Conservation (phyloP, 2,113 vertebrate genomes). For the Amia ocellicauda region DNA sequence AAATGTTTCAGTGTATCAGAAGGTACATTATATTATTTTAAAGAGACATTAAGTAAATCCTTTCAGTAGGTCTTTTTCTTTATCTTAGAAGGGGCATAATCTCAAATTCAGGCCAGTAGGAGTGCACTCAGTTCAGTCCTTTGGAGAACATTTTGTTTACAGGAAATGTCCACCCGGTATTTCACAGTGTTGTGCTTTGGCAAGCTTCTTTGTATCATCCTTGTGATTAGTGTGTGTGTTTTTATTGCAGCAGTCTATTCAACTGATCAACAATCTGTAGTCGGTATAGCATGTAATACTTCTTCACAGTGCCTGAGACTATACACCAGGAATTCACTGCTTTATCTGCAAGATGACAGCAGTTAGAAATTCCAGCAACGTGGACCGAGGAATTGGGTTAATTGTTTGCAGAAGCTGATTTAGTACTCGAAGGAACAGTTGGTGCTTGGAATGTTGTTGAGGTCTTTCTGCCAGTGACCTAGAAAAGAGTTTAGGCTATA, state of each 20-base stretch:
- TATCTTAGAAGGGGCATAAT: too few species aligned
- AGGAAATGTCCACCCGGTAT: not conserved
- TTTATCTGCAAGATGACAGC: conserved; percentile 29
- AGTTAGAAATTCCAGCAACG: conserved; percentile 35
- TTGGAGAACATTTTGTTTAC: conserved; percentile 10
- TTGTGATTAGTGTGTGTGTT: conserved; percentile 15
- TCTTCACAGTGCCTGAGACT: conserved; percentile 21
- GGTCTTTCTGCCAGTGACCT: conserved; percentile 7
- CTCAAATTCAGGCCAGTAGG: too few species aligned
- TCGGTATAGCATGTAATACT: not conserved
- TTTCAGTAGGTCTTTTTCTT: too few species aligned
- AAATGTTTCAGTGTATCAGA: too few species aligned
- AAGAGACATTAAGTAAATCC: too few species aligned
- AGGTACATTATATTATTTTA: too few species aligned
- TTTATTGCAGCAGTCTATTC: conserved; percentile 15
- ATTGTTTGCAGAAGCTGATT: conserved; percentile 49
- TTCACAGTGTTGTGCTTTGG: conserved; percentile 25
- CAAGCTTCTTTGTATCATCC: conserved; percentile 18
- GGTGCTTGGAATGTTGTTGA: conserved; percentile 36
- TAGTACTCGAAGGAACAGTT: conserved; percentile 26
- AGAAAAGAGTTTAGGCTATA: conserved; percentile 27
- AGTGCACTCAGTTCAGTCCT: too few species aligned
- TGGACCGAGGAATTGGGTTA: conserved; percentile 44
- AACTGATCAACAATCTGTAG: not conserved
- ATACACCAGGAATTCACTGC: conserved; percentile 9